Conservation (phyloP, 2,888 invertebrate species). For the Phania funesta region DNA sequence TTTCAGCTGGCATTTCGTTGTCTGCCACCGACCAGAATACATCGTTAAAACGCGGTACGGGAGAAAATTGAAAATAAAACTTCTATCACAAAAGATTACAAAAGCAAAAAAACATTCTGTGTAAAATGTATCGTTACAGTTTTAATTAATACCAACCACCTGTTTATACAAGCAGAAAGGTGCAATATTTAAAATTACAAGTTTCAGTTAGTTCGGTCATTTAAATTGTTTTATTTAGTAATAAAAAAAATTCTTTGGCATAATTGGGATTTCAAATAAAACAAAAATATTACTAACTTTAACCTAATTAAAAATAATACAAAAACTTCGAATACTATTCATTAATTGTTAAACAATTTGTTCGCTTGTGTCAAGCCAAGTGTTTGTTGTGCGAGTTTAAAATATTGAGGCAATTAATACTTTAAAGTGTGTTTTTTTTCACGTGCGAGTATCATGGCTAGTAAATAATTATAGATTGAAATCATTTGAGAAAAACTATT, state of each 20-base stretch:
- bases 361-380: no score
- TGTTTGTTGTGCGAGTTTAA: no score
- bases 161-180: conserved; percentile 29
- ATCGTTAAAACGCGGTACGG: conserved; percentile 30
- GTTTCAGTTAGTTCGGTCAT: conserved; percentile 19
- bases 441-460: neutral
- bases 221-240: neutral
- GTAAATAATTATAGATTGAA: no score
- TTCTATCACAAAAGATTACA: conserved; percentile 37
- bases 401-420: neutral
- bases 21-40: conserved; percentile 59
- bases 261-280: no score
- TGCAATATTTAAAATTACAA: neutral
- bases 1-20: conserved; percentile 58
- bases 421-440: neutral
- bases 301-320: no score
- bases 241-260: no score
- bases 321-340: no score
- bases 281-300: no score
- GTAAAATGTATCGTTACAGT: conserved; percentile 6
- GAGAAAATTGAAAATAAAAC: conserved; percentile 2
- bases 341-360: no score
- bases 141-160: conserved; percentile 37
- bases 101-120: neutral
- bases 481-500: conserved; percentile 8